Evolutionary conservation across 2,113 vertebrate genomes (phyloP), one percentile per base, ranked within the genome.

Genomic region (Tetrax tetrax): DNA sequence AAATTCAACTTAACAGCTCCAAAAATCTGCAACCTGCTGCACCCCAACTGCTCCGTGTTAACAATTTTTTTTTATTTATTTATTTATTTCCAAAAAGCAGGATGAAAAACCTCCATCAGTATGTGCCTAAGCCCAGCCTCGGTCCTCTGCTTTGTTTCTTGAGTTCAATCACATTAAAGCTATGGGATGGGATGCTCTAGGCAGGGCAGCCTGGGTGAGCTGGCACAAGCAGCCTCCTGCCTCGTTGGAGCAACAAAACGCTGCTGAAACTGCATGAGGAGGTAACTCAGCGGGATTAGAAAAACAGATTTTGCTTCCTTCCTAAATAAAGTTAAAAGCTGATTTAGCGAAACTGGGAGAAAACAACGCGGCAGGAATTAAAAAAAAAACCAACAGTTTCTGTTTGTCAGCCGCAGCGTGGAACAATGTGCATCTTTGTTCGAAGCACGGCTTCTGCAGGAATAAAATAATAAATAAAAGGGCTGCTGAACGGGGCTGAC

Each of bases 381-480:
- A 82, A 82, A 75, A 53, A 18, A n/a, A 25, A 20, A 76, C 4
- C 68, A 79, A 4, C 65, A 35, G 35, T n/a, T 93, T 90, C 68
- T 94, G 71, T 96, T 94, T 81, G 85, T 82, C 81, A 72, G 75
- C 47, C 28, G 0, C 20, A 5, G 72, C 10, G 33, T 1, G 17
- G 71, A 66, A 96, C 90, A 96, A 95, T 87, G 76, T 2, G 4
- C 9, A 5, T 35, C 92, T 92, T 94, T 96, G 96, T 96, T 63
- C 8, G 5, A 33, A 51, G 60, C 27, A 16, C 7, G 20, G 84
- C 89, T 94, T 75, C 76, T 94, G 75, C 93, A 90, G 93, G 71
- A 70, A 74, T 88, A 72, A 93, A 94, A 93, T 88, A 90, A 94
- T 90, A 96, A 95, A 93, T 86, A 74, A 94, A 91, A 65, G 79